Percentiles rank a stretch among this genome's conserved stretches.
Evolutionary conservation across 2,888 invertebrate species (phyloP).

Genomic region (Acronicta psi): DNA sequence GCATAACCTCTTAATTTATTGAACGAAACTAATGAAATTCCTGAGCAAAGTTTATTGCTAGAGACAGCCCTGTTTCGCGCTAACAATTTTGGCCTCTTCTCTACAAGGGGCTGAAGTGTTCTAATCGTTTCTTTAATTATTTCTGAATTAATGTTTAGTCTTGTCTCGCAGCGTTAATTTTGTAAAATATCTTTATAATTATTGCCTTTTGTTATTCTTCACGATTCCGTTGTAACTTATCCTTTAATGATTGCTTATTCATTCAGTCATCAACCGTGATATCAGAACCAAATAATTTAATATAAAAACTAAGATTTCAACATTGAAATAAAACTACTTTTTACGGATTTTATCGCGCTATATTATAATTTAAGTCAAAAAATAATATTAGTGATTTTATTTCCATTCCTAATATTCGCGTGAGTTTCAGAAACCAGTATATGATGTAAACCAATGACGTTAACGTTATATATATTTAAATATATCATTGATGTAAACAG

Average conservation of each 20-base stretch:
- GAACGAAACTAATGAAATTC: conserved; percentile 89
- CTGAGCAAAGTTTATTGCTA: conserved; percentile 85
- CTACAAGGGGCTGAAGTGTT: conserved; percentile 64
- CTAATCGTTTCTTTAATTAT: conserved; percentile 88
- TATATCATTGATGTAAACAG: too few relatives aligned
- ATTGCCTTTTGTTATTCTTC: conserved; percentile 20
- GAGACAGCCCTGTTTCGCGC: conserved; percentile 85
- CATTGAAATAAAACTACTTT: too few relatives aligned
- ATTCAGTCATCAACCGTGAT: not conserved
- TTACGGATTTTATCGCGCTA: too few relatives aligned
- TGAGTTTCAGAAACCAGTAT: too few relatives aligned
- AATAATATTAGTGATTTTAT: too few relatives aligned
- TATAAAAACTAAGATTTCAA: too few relatives aligned
- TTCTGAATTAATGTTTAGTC: conserved; percentile 82
- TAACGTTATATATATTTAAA: too few relatives aligned
- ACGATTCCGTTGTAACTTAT: not conserved
- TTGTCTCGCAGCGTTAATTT: conserved; percentile 69
- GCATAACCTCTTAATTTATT: conserved; percentile 89
- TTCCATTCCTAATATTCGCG: too few relatives aligned
- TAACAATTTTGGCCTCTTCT: conserved; percentile 80
- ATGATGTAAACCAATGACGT: too few relatives aligned
- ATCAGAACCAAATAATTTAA: too few relatives aligned
- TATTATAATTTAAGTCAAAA: too few relatives aligned
- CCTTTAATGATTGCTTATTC: not conserved
- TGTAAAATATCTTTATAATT: conserved; percentile 49